Conservation (phyloP, 2,797 vertebrate genomes). For the Syncerus caffer region DNA sequence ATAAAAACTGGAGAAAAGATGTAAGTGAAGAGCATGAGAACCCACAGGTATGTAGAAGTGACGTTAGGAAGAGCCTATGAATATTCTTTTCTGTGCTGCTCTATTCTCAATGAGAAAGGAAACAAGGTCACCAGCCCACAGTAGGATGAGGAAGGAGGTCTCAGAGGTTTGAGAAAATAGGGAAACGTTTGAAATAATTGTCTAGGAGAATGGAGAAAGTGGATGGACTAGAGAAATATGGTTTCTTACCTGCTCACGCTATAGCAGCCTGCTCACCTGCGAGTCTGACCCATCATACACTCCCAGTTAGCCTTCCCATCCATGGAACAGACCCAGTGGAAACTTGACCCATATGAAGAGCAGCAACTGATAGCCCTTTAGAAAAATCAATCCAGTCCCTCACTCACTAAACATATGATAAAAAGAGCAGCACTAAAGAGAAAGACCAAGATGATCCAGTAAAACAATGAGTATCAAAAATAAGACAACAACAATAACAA, state of each 20-base stretch:
- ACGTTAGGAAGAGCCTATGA: neutral
- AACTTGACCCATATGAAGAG: neutral
- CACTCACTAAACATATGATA: neutral
- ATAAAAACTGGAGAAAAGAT: neutral
- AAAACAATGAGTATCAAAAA: neutral
- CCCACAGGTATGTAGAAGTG: neutral
- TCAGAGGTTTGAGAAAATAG: neutral
- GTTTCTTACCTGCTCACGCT: neutral
- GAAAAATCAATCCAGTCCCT: neutral
- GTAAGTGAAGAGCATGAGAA: neutral
- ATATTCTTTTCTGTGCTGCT: neutral
- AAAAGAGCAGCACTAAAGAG: neutral
- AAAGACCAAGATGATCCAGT: neutral
- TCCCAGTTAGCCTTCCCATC: neutral
- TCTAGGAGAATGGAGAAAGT: neutral
- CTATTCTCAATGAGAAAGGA: neutral
- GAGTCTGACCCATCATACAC: neutral
- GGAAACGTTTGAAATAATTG: neutral
- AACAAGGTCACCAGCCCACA: neutral
- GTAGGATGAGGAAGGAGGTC: neutral
- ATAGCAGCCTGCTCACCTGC: neutral
- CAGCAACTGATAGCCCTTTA: neutral
- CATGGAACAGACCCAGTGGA: neutral
- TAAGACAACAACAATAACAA: neutral
- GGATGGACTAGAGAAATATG: neutral